Percentiles rank a stretch among this genome's conserved stretches.
Conservation (phyloP, 2,113 vertebrate species). For the Platycercus adscitus region DNA sequence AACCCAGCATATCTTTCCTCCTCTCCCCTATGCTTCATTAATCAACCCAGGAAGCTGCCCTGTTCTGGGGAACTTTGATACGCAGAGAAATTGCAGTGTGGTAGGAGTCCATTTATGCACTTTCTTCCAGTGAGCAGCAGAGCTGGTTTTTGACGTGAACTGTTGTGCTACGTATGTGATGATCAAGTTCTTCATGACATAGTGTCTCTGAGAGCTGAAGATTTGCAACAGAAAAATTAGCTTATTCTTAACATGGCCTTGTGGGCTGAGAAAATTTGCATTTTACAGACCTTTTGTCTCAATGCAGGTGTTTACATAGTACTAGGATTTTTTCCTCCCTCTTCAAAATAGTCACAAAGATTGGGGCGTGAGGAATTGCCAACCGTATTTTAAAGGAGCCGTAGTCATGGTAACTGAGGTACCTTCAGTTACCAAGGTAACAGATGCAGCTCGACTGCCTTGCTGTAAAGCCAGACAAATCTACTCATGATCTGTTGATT, state of each 20-base stretch:
- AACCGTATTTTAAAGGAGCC: conserved; percentile 65
- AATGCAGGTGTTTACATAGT: not conserved
- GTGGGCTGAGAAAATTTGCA: not conserved
- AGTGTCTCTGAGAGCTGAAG: not conserved
- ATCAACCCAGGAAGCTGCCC: not conserved
- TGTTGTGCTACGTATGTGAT: not conserved
- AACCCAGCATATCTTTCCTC: not conserved
- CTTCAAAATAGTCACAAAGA: conserved; percentile 58
- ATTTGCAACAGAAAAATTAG: not conserved
- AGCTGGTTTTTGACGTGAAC: not conserved
- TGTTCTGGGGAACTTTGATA: not conserved
- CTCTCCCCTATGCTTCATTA: not conserved
- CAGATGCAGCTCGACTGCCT: conserved; percentile 67
- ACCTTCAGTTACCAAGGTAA: conserved; percentile 78
- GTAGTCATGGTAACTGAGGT: conserved; percentile 73
- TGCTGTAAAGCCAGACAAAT: conserved; percentile 76
- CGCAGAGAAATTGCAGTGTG: not conserved
- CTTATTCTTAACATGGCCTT: not conserved
- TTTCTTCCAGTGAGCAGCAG: not conserved
- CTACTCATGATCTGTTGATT: conserved; percentile 77
- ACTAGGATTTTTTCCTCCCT: not conserved
- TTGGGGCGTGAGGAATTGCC: conserved; percentile 48
- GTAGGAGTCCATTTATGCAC: not conserved
- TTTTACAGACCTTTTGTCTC: conserved; percentile 16
- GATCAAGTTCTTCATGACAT: not conserved